These are phyloP conservation scores for Falco concolor DNA, from an alignment of 2,797 vertebrate genomes.

Conservation along the genomic window DNA sequence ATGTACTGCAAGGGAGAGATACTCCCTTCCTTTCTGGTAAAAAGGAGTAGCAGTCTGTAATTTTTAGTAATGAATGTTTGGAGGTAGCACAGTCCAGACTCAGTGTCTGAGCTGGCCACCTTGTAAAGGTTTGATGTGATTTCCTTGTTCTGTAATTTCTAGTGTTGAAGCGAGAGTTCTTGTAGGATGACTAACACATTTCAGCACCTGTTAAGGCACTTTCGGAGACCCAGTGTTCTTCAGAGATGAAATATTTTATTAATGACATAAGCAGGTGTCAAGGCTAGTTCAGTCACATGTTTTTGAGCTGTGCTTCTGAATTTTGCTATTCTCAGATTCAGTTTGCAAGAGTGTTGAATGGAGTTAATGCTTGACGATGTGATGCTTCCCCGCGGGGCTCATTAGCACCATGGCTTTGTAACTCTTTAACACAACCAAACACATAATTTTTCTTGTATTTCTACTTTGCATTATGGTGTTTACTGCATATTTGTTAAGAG, in stretches of 20 bases:
- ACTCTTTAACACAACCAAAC: neutral
- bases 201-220: neutral
- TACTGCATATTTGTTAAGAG: neutral
- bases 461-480: neutral
- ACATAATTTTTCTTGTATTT: neutral
- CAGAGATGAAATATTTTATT: slow-evolving; percentile 27
- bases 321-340: neutral
- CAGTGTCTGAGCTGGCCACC: neutral
- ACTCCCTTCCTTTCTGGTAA: neutral
- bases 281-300: slow-evolving; percentile 11
- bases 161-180: slow-evolving; percentile 17
- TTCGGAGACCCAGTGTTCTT: neutral
- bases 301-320: neutral
- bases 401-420: neutral
- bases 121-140: slow-evolving; percentile 3
- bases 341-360: neutral
- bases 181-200: slow-evolving; percentile 47
- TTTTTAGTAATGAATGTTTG: neutral
- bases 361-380: neutral
- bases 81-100: neutral
- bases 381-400: neutral
- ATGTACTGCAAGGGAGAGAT: neutral
- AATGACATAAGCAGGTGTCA: slow-evolving; percentile 35
- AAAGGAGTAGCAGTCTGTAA: neutral
- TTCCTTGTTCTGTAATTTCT: slow-evolving; percentile 24